Evolutionary conservation across 2,888 invertebrate genomes (phyloP), one percentile per base, ranked within the genome.

Genomic region (Liodrosophila aerea): DNA sequence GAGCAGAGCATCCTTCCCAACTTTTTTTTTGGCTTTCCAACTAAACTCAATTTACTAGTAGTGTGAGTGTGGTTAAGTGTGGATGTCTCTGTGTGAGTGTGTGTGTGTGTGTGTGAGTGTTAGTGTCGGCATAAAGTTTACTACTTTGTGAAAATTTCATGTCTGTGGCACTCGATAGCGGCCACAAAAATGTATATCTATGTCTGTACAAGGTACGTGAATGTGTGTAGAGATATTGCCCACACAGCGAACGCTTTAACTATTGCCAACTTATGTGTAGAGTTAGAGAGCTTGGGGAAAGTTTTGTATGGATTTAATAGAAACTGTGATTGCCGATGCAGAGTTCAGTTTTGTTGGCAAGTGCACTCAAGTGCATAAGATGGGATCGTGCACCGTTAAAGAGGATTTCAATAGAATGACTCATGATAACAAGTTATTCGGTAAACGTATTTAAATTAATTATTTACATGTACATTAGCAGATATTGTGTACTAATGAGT

Each of bases 111-210:
- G 18, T 16, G n/a, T 31, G 18, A 40, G 30, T 43, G 36, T 34
- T 15, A 47, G 70, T 60, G 67, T 70, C 63, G 76, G 80, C 67
- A 74, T 63, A 85, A 81, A 81, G 68, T 81, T 81, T 80, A 71
- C 76, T 80, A 81, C 81, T 85, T 85, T 72, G 69, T 76, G 73
- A 64, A 83, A 77, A 80, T 73, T 84, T 68, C 67, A 78, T 82
- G 85, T 83, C 83, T 82, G 82, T 45, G 82, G 77, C 77, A 67
- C 85, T 84, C 77, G 77, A 77, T 77, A 71, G 71, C 76, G 81
- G 74, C 85, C 77, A 74, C 74, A 84, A 64, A 77, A 64, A 62
- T 67, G 31, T 56, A 63, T 47, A 65, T 46, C 16, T 41, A 56
- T 62, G 11, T n/a, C 33, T 31, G 31, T 34, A 2, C 33, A 9